Evolutionary conservation across 2,113 vertebrate genomes (phyloP).

Genomic region (Holacanthus passer): DNA sequence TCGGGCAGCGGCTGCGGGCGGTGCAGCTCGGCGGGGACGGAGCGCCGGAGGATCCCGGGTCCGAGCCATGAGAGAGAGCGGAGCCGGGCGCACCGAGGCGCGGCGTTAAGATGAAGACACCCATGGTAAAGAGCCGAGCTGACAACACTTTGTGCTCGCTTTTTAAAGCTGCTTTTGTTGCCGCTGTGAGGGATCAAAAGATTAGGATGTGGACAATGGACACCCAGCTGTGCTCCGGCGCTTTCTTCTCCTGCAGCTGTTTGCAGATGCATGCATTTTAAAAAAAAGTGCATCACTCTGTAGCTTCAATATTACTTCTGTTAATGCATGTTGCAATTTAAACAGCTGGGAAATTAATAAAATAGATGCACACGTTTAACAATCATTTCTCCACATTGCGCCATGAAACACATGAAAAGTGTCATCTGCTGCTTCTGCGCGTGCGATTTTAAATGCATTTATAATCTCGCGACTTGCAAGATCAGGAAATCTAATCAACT

Average conservation of each 20-base stretch:
- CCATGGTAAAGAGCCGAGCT: constrained; percentile 86
- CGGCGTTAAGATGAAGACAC: constrained; percentile 93
- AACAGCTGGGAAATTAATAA: no score
- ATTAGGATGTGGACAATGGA: constrained; percentile 70
- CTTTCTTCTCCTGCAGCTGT: neutral
- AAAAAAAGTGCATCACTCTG: constrained; percentile 25
- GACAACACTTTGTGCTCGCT: constrained; percentile 34
- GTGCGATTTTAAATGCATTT: neutral
- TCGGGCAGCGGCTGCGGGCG: constrained; percentile 48
- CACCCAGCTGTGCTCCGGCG: constrained; percentile 66
- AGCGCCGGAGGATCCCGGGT: constrained; percentile 34
- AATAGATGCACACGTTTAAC: neutral
- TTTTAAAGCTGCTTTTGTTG: constrained; percentile 36
- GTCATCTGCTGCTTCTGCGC: neutral
- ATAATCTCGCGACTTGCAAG: neutral
- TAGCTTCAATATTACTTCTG: neutral
- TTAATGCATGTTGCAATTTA: neutral
- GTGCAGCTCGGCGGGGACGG: constrained; percentile 76
- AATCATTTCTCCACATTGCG: neutral
- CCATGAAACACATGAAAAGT: constrained; percentile 24
- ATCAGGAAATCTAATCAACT: constrained; percentile 12
- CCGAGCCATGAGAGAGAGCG: constrained; percentile 83
- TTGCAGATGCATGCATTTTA: neutral
- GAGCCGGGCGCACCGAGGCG: constrained; percentile 79
- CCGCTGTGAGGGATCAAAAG: constrained; percentile 65